These are phyloP conservation scores for Miichthys miiuy DNA, from an alignment of 2,797 vertebrate species.

Conservation along the genomic window DNA sequence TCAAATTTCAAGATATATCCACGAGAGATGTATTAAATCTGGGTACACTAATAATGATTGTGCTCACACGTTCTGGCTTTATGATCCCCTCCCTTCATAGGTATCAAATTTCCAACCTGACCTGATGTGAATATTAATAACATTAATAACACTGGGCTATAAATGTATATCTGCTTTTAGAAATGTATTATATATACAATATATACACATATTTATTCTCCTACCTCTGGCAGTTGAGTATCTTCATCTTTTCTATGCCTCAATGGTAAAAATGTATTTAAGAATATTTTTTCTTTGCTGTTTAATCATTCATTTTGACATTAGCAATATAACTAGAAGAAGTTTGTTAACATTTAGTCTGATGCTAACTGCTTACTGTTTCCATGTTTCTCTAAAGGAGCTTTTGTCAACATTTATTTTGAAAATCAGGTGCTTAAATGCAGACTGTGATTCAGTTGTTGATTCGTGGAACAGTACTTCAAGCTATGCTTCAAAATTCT, in stretches of 20 bases:
- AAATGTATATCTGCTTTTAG: background rate
- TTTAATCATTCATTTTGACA: background rate
- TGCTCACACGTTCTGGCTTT: background rate
- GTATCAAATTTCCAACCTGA: background rate
- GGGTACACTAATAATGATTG: conserved; percentile 3
- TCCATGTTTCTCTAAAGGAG: conserved; percentile 26
- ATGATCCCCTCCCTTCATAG: background rate
- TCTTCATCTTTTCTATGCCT: background rate
- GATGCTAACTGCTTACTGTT: conserved; percentile 18
- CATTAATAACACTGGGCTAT: background rate
- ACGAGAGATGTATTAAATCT: conserved; percentile 3
- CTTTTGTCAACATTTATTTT: conserved; percentile 51
- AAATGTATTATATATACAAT: background rate
- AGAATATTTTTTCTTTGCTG: background rate
- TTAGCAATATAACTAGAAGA: background rate
- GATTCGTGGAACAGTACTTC: conserved; percentile 52
- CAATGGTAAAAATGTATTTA: background rate
- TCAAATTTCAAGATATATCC: conserved; percentile 1
- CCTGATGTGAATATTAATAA: background rate
- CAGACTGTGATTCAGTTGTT: conserved; percentile 48
- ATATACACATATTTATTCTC: background rate
- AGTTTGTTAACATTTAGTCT: conserved; percentile 4
- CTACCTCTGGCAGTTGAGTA: background rate
- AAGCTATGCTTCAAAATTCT: conserved; percentile 53
- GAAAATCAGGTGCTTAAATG: conserved; percentile 48